These are phyloP conservation scores for Myotis lucifugus DNA, from an alignment of 2,113 vertebrate species.

Conservation along the genomic window DNA sequence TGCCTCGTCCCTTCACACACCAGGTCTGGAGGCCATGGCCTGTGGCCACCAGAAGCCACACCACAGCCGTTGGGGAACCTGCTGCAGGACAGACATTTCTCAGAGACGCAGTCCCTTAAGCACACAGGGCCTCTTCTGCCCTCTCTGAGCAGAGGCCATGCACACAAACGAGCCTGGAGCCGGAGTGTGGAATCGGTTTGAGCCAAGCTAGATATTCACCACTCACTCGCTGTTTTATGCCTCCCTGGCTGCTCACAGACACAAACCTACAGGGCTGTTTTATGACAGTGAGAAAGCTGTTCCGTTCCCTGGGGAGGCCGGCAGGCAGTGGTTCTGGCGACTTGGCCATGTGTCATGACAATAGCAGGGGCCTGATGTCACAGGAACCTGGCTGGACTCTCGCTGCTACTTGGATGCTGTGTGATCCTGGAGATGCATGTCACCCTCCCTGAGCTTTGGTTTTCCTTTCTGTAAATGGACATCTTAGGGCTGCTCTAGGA, in stretches of 20 bases:
- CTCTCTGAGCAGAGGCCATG: neutral
- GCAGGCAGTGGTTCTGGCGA: accelerated
- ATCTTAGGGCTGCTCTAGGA: neutral
- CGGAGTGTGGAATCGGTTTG: neutral
- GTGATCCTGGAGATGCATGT: neutral
- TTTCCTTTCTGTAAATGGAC: neutral
- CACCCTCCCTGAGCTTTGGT: neutral
- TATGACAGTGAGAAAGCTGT: no score
- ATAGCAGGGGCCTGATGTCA: neutral
- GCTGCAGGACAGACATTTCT: neutral
- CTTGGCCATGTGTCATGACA: neutral
- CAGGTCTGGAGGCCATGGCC: neutral
- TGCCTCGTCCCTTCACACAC: neutral
- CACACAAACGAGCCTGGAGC: neutral
- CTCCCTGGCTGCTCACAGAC: neutral
- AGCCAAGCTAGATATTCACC: neutral
- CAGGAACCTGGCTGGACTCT: neutral
- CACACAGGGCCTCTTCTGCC: no score
- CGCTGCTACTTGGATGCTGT: neutral
- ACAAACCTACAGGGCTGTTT: neutral
- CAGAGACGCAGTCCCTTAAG: neutral
- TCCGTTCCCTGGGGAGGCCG: accelerated
- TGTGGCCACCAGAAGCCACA: neutral
- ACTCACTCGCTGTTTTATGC: neutral
- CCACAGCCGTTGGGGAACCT: neutral